Evolutionary conservation across 2,113 vertebrate genomes (phyloP), one percentile per base, ranked within the genome.

Genomic region (Burhinus oedicnemus): DNA sequence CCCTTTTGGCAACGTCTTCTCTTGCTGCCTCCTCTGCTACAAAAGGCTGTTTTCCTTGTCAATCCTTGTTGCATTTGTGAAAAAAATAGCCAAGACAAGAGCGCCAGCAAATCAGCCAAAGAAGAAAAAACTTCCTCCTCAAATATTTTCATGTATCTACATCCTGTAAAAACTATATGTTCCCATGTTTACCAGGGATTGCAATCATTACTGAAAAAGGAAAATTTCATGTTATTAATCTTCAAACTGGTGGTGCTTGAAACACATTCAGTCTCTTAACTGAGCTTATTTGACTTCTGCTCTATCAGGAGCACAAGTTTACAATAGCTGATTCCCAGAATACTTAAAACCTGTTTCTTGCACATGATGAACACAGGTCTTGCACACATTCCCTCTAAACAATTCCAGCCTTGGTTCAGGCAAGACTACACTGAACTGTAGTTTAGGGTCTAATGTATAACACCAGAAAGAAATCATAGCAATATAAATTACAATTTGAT

Each of bases 401-500:
- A 52, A 27, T 32, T 91, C 49, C 71, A 83, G 75, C 40, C 87
- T 77, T 4, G 5, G 12, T 74, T 75, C 71, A 61, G 54, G 15
- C 49, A 93, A 66, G n/a, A 55, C 32, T 70, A 8, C 17, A 78
- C n/a, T 69, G 64, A 95, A 91, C 54, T 54, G 36, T 23, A 62
- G 45, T 70, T 90, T 80, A 54, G 62, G 66, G 66, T 93, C 36
- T 94, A 36, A 8, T 38, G 9, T 45, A 72, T 49, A 93, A 90
- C 58, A 83, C 32, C 45, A 90, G 58, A 54, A 89, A 92, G 58
- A 89, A 91, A 93, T 80, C 66, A 58, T 12, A 62, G 81, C 64
- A 80, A 72, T 83, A 95, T 91, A 89, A 96, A 95, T 95, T 93
- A 83, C 51, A 83, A n/a, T 90, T 91, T 90, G 93, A 95, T 93